Evolutionary conservation across 2,797 vertebrate genomes (phyloP), one percentile per base, ranked within the genome.

Genomic region (Muscicapa comitata): DNA sequence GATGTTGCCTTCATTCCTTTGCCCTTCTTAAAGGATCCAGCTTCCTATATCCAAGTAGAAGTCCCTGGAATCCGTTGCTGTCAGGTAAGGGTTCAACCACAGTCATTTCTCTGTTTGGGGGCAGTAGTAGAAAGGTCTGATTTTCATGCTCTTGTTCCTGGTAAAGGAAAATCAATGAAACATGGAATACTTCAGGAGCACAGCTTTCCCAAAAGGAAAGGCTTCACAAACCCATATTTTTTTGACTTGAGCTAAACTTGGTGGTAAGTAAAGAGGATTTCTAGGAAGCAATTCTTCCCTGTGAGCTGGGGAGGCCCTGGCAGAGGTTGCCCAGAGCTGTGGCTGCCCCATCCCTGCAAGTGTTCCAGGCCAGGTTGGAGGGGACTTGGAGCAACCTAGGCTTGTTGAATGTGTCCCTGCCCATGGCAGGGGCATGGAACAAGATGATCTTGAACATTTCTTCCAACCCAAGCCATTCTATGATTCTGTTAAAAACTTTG

Each of bases 21-120:
- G 77, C 77, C 90, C 93, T 93, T 86, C 89, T 89, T 74, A 72
- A 96, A 96, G 96, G 94, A 90, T 93, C 91, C 85, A 95, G 95
- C 94, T 95, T 91, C 61, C 76, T 70, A 94, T 95, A 90, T 70
- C 62, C 94, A 93, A 96, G 82, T 94, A 91, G 95, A 93, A 91
- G 94, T 91, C 79, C 91, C 79, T 42, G 96, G 96, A 90, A 95
- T 75, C 90, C 63, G 0, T 95, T 96, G 85, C 93, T 95, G 58
- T 18, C 95, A 96, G 96, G 96, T 96, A 96, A 96, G 96, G 94
- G 79, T 83, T 81, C 65, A 94, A 72, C n/a, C 38, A 23, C 1
- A 12, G 42, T 78, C 7, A 55, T 81, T 87, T 84, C 43, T 91
- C 31, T 93, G 8, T 55, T 84, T 62, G 75, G 78, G 84, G 54